Conservation (phyloP, 1,140 invertebrate species). For the Lepidurus couesii region DNA sequence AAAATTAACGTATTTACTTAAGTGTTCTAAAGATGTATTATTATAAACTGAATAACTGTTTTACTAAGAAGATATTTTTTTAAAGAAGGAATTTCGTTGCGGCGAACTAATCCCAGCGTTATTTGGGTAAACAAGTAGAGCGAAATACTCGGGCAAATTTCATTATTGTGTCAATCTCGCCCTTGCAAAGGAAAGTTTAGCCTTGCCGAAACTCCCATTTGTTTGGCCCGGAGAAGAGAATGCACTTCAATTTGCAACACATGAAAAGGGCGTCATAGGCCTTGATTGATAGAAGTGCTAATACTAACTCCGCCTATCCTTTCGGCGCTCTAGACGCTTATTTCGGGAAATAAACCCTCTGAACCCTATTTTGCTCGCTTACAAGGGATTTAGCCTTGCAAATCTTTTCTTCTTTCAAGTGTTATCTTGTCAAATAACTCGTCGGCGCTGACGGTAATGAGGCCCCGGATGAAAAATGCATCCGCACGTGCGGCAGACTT, state of each 20-base stretch:
- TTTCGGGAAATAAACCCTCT: neutral
- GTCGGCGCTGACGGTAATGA: slow-evolving; percentile 13
- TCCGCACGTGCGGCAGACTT: neutral
- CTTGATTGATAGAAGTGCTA: slow-evolving; percentile 19
- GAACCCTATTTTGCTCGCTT: neutral
- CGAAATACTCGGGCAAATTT: neutral
- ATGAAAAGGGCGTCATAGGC: slow-evolving; percentile 9
- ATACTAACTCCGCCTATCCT: neutral
- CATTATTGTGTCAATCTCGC: neutral
- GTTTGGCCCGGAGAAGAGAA: neutral
- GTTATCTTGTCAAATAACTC: slow-evolving; percentile 22
- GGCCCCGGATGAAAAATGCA: neutral
- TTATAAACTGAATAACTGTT: too few relatives aligned
- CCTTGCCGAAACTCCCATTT: neutral
- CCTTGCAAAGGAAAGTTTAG: neutral
- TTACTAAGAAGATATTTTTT: too few relatives aligned
- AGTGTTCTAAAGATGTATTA: too few relatives aligned
- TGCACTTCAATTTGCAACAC: slow-evolving; percentile 14
- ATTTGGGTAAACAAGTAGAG: too few relatives aligned
- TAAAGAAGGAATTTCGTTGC: too few relatives aligned
- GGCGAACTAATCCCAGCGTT: too few relatives aligned
- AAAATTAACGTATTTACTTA: too few relatives aligned
- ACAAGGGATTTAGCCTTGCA: neutral
- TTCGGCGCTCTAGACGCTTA: neutral
- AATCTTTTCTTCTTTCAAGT: neutral